Evolutionary conservation across 2,113 vertebrate genomes (phyloP).

Genomic region (Sardina pilchardus): DNA sequence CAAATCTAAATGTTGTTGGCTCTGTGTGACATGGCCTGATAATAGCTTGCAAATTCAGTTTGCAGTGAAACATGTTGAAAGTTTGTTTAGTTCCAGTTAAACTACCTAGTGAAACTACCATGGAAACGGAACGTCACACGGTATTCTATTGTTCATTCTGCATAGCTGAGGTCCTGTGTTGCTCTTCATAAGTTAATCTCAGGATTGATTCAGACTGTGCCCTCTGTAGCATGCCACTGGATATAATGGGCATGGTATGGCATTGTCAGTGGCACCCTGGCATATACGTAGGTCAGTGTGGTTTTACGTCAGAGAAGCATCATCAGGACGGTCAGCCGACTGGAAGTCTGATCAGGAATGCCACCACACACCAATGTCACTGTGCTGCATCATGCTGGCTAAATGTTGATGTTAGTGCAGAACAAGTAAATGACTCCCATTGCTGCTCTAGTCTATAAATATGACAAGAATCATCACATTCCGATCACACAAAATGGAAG

Average conservation of each 20-base stretch:
- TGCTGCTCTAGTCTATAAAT: neutral
- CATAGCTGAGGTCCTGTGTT: neutral
- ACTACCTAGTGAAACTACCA: too few relatives aligned
- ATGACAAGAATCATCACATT: neutral
- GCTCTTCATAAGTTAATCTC: neutral
- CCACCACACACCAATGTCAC: neutral
- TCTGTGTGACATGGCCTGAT: neutral
- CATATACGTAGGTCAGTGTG: neutral
- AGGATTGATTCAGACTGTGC: neutral
- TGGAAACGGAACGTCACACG: too few relatives aligned
- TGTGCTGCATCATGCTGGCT: neutral
- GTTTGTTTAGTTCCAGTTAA: too few relatives aligned
- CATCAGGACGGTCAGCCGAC: neutral
- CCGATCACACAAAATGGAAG: neutral
- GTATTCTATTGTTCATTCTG: neutral
- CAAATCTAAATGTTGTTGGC: too few relatives aligned
- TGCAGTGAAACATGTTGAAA: neutral
- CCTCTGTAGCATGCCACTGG: neutral
- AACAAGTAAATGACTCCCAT: neutral
- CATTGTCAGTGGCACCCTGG: neutral
- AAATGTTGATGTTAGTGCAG: neutral
- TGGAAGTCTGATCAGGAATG: neutral
- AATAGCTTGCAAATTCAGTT: neutral
- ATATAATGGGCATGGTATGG: neutral
- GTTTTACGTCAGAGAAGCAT: neutral